Conservation (phyloP, 2,888 invertebrate genomes). For the Zaprionus obscuricornis region DNA sequence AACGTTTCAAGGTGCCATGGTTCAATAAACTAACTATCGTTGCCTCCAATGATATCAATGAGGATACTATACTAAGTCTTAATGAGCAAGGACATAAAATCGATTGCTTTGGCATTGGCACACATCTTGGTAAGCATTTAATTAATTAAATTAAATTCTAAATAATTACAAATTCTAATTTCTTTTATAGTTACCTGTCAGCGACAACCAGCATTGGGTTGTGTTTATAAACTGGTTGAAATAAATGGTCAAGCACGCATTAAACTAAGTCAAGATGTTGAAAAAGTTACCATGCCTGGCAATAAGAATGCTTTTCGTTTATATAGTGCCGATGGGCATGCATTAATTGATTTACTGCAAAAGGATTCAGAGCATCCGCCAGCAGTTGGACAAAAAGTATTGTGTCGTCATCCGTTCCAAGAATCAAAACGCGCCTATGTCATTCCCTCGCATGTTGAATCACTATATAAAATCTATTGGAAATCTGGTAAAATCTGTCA, state of each 20-base stretch:
- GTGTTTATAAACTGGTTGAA: constrained; percentile 99
- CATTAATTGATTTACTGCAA: constrained; percentile 95
- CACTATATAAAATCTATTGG: constrained; percentile 94
- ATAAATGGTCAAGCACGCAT: constrained; percentile 95
- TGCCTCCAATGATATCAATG: constrained; percentile 99
- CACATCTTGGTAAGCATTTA: constrained; percentile 89
- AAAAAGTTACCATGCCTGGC: constrained; percentile 98
- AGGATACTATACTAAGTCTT: constrained; percentile 98
- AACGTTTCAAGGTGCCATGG: constrained; percentile 91
- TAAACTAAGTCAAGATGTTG: constrained; percentile 98
- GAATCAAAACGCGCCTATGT: constrained; percentile 98
- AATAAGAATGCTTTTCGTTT: constrained; percentile 91
- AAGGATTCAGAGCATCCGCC: constrained; percentile 92
- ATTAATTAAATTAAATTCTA: background rate
- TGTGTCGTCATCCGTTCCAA: constrained; percentile 98
- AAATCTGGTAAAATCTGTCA: constrained; percentile 89
- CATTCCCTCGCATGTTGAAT: constrained; percentile 94
- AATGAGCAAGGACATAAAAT: constrained; percentile 99
- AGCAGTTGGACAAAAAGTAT: constrained; percentile 90
- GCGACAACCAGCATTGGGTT: constrained; percentile 98
- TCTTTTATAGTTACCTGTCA: constrained; percentile 94
- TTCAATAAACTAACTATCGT: constrained; percentile 94
- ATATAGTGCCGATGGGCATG: constrained; percentile 92
- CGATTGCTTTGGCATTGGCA: constrained; percentile 98
- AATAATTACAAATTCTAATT: background rate